Evolutionary conservation across 2,113 vertebrate species (phyloP).

Genomic region (cattle (Bos taurus)): ARS-UCD2.0 NC_037340.1:70279001-70279500

Average conservation of each 20-base stretch:
- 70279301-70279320: not conserved
- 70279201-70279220: not conserved
- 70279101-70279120: not conserved
- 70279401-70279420: not conserved
- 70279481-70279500: not conserved
- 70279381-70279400: not conserved
- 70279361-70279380: not conserved
- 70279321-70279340: not conserved
- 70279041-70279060: not conserved
- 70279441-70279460: not conserved
- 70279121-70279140: not conserved
- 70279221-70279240: not conserved
- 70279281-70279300: not conserved
- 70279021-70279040: not conserved
- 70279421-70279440: not conserved
- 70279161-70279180: not conserved
- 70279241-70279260: not conserved
- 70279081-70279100: not conserved
- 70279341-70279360: not conserved
- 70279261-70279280: fast-evolving
- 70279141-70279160: not conserved
- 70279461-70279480: not conserved
- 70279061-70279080: not conserved
- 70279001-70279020: not conserved
- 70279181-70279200: not conserved